Evolutionary conservation across 1,140 invertebrate genomes (phyloP).

Genomic region (Sarcophaga bullata): DNA sequence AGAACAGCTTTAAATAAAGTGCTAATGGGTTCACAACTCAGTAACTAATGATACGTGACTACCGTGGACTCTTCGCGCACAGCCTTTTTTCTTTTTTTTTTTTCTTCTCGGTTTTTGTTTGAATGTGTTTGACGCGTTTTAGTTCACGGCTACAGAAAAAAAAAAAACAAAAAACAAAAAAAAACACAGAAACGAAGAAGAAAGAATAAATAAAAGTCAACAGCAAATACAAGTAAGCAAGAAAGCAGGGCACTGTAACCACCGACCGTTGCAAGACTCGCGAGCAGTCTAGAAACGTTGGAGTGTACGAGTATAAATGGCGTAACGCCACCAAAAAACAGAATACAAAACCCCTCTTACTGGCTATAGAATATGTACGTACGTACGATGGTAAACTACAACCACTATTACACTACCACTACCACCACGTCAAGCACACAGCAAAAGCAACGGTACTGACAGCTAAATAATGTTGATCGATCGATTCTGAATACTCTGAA

Average conservation of each 20-base stretch:
- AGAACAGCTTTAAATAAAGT: background rate
- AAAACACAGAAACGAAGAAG: no score
- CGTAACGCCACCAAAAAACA: slow-evolving; percentile 37
- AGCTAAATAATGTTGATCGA: slow-evolving; percentile 16
- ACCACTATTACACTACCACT: background rate
- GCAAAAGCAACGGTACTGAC: background rate
- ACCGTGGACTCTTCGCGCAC: background rate
- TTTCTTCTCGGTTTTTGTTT: slow-evolving; percentile 11
- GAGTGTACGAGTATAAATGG: background rate
- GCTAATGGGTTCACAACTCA: slow-evolving; percentile 20
- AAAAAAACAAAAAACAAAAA: no score
- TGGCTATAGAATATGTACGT: background rate
- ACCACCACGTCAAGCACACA: background rate
- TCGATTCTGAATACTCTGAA: slow-evolving; percentile 28
- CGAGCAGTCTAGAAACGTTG: slow-evolving; percentile 30
- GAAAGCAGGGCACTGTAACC: slow-evolving; percentile 34
- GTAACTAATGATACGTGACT: slow-evolving; percentile 12
- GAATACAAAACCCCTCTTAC: slow-evolving; percentile 1
- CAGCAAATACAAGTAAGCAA: slow-evolving; percentile 9
- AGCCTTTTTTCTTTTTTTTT: slow-evolving; percentile 8
- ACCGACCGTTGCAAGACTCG: slow-evolving; percentile 38
- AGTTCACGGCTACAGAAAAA: no score
- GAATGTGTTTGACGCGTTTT: no score
- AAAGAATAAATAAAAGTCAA: background rate
- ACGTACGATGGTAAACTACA: no score